Evolutionary conservation across 2,797 vertebrate genomes (phyloP), one percentile per base, ranked within the genome.

Genomic region (Coracias cyanogaster): DNA sequence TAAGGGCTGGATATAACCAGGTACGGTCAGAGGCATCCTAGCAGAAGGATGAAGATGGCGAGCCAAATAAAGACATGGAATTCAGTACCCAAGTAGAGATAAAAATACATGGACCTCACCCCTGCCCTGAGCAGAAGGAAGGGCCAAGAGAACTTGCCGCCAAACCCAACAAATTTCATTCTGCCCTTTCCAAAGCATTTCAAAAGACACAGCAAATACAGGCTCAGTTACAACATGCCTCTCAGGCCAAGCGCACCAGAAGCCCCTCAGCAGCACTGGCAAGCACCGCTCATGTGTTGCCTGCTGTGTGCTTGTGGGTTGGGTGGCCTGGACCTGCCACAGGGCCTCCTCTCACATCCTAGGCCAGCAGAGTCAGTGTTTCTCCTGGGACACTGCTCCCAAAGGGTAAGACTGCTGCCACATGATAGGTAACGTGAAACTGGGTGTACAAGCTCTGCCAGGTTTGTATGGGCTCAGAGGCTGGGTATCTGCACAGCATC

Each of bases 11-110:
- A 96, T 91, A 88, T 90, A 95, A 69, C 43, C 94, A 97, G 95
- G 96, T 97, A 97, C 12, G 0, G 41, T 55, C 37, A 41, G 67
- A 93, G 74, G 84, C 85, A 51, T 72, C 77, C 77, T 67, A 28
- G 33, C 58, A 70, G 48, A 64, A 18, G 26, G 17, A 69, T 0
- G 8, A 94, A 90, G 81, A 81, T 0, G 0, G 19, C 0, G 0
- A 95, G 60, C 93, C 88, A 93, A 94, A 96, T 91, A 95, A 92
- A 94, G 95, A 58, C 81, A 87, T 21, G 81, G 61, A 94, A 97
- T 95, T 83, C 2, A 0, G 52, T 20, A 74, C 43, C 49, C 61
- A 80, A 91, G 67, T 21, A 35, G n/a, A 87, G 90, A 93, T 93
- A 92, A 96, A 96, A 97, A 96, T 96, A 96, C 41, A 90, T 2